phyloP scores from a whole-genome alignment of 2,888 invertebrate genomes.

The Rhagonycha fulva region DNA sequence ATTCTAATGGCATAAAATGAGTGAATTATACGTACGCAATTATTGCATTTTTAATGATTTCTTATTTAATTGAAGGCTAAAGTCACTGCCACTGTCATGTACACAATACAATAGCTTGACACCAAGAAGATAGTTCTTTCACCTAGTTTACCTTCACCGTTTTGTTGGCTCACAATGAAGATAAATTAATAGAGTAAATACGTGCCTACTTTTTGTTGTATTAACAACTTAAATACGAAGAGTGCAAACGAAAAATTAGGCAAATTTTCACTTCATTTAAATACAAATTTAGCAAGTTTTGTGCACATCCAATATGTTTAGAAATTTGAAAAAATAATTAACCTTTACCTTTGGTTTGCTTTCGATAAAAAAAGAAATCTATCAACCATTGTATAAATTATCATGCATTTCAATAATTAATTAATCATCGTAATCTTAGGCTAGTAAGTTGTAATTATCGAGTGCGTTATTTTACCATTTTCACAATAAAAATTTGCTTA shows the following conservation, averaged over 20 bases:
- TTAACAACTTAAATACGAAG: background rate
- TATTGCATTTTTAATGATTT: background rate
- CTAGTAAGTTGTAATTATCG: background rate
- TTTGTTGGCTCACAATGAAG: background rate
- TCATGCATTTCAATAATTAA: background rate
- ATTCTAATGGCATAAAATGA: background rate
- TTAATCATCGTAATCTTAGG: background rate
- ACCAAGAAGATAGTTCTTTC: slow-evolving; percentile 24
- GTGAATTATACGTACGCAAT: too few relatives aligned
- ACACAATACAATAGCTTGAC: slow-evolving; percentile 19
- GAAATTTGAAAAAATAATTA: background rate
- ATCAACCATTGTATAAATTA: background rate
- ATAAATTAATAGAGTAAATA: background rate
- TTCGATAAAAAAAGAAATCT: slow-evolving; percentile 8
- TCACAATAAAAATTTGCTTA: background rate
- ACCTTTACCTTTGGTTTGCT: slow-evolving; percentile 6
- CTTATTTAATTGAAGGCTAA: background rate
- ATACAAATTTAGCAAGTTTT: background rate
- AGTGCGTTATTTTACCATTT: background rate
- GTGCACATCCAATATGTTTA: background rate
- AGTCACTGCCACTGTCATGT: slow-evolving; percentile 19
- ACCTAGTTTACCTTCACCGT: slow-evolving; percentile 22
- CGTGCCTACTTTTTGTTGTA: background rate
- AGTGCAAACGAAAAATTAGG: background rate
- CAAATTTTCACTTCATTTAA: background rate